These are phyloP conservation scores for Drosophila gunungcola DNA, from an alignment of 1,140 invertebrate species.

Conservation along the genomic window DNA sequence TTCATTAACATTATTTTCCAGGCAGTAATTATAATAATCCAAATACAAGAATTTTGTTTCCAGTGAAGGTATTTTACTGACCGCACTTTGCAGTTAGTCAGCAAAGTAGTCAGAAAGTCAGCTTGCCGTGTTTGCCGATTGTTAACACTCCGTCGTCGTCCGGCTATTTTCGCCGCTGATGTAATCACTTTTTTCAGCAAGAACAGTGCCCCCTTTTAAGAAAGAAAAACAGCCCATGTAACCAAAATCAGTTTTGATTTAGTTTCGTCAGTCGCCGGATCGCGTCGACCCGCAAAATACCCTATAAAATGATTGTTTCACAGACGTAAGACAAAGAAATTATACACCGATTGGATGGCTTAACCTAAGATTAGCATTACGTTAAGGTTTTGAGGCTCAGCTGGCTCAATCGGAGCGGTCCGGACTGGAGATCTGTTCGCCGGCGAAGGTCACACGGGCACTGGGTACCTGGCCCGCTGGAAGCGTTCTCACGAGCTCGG, in stretches of 20 bases:
- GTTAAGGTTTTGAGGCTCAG: constrained; percentile 9
- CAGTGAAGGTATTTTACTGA: constrained; percentile 15
- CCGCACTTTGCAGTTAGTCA: constrained; percentile 34
- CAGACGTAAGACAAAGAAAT: constrained; percentile 7
- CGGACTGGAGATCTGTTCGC: constrained; percentile 53
- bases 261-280: constrained; percentile 43
- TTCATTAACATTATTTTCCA: no score
- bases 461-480: constrained; percentile 7
- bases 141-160: constrained; percentile 44
- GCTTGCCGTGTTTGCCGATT: constrained; percentile 39
- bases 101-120: constrained; percentile 24
- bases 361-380: constrained; percentile 23
- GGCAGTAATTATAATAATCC: no score
- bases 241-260: constrained; percentile 44
- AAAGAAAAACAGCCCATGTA: constrained; percentile 10
- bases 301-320: constrained; percentile 2
- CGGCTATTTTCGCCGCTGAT: constrained; percentile 70
- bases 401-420: constrained; percentile 58
- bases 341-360: constrained; percentile 4
- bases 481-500: constrained; percentile 20
- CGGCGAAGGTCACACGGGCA: constrained; percentile 20
- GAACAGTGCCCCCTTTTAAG: not conserved
- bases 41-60: not conserved
- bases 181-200: constrained; percentile 49
- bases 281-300: constrained; percentile 43